phyloP scores from a whole-genome alignment of 2,797 vertebrate genomes.

The Aeoliscus strigatus region DNA sequence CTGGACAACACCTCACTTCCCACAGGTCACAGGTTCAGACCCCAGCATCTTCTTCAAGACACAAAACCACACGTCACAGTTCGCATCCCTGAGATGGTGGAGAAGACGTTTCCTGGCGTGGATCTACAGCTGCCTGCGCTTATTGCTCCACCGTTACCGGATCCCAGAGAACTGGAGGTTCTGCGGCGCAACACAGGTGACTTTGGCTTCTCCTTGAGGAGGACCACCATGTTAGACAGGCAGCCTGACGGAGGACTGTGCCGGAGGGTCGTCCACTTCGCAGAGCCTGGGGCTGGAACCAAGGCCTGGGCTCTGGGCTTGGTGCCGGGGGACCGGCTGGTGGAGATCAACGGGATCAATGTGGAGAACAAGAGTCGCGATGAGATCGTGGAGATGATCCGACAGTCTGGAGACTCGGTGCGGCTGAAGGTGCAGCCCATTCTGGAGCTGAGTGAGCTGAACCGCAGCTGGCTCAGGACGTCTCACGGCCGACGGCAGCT shows the following conservation, averaged over 20 bases:
- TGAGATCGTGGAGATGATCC: conserved; percentile 98
- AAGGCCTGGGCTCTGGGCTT: conserved; percentile 87
- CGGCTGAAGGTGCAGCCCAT: conserved; percentile 94
- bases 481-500: conserved; percentile 67
- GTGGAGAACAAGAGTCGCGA: conserved; percentile 92
- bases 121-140: conserved; percentile 82
- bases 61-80: conserved; percentile 61
- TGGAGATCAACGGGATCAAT: conserved; percentile 91
- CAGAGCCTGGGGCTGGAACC: conserved; percentile 87
- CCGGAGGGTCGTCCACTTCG: conserved; percentile 89
- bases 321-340: conserved; percentile 90
- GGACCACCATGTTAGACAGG: conserved; percentile 90
- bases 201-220: conserved; percentile 93
- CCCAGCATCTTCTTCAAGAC: conserved; percentile 42
- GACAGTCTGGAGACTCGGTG: conserved; percentile 90
- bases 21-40: conserved; percentile 43
- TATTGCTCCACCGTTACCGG: conserved; percentile 73
- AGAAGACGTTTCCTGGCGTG: conserved; percentile 78
- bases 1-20: conserved; percentile 77
- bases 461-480: conserved; percentile 86
- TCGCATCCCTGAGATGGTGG: conserved; percentile 78
- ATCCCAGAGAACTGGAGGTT: conserved; percentile 83
- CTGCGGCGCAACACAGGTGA: conserved; percentile 91
- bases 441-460: conserved; percentile 91
- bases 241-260: conserved; percentile 81